phyloP scores from a whole-genome alignment of 1,140 invertebrate genomes.

The Drosophila gunungcola region DNA sequence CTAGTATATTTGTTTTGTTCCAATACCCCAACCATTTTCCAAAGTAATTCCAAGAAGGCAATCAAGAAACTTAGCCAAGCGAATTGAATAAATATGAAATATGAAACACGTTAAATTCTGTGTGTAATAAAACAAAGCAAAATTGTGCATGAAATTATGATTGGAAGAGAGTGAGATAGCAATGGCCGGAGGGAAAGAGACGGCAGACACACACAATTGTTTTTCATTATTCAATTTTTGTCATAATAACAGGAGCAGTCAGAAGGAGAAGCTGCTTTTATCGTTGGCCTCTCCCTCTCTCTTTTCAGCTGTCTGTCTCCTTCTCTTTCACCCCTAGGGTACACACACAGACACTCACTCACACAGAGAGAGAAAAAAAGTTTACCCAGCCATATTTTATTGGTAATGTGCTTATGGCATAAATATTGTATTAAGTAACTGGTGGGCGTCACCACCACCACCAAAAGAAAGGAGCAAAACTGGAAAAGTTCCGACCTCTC shows the following conservation, averaged over 20 bases:
- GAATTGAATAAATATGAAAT: constrained; percentile 82
- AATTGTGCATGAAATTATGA: constrained; percentile 82
- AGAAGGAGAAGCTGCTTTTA: constrained; percentile 45
- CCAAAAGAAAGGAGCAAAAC: constrained; percentile 6
- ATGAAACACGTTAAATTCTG: constrained; percentile 64
- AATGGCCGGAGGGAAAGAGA: constrained; percentile 27
- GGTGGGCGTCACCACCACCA: constrained; percentile 75
- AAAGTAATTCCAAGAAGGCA: constrained; percentile 52
- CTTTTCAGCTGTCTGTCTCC: constrained; percentile 15
- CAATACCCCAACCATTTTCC: background rate
- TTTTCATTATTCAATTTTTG: constrained; percentile 83
- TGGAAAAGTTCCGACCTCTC: constrained; percentile 30
- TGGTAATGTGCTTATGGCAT: constrained; percentile 84
- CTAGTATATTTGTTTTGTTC: background rate
- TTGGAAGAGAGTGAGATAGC: constrained; percentile 34
- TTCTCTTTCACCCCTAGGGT: constrained; percentile 14
- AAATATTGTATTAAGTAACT: constrained; percentile 84
- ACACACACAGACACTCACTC: constrained; percentile 4
- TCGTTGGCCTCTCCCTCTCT: constrained; percentile 31
- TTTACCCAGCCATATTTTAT: constrained; percentile 80
- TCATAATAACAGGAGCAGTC: constrained; percentile 59
- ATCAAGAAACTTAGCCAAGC: constrained; percentile 81
- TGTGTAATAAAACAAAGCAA: constrained; percentile 73
- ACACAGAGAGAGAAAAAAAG: constrained; percentile 59
- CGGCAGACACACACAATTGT: constrained; percentile 75